These are phyloP conservation scores for Cyanoramphus novaezelandiae DNA, from an alignment of 2,113 vertebrate genomes.

Conservation along the genomic window DNA sequence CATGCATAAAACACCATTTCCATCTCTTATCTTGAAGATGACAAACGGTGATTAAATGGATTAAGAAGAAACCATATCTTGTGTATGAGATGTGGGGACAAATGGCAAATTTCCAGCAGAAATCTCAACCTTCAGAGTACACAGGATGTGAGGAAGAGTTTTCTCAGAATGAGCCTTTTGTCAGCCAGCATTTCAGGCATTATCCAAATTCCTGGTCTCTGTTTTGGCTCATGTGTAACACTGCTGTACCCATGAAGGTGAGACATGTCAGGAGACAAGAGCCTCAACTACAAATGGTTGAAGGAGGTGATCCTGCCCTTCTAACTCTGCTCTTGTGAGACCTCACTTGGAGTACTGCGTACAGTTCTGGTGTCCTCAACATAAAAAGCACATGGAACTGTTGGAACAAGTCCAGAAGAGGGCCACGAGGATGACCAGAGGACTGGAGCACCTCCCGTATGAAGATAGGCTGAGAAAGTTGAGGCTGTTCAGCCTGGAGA, in stretches of 20 bases:
- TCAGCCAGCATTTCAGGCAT: not conserved
- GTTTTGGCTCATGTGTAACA: not conserved
- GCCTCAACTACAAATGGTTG: not conserved
- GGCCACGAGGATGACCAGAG: too few relatives aligned
- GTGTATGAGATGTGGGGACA: not conserved
- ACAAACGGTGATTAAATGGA: not conserved
- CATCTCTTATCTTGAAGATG: not conserved
- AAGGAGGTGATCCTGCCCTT: not conserved
- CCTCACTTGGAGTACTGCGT: not conserved
- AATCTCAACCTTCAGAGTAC: not conserved
- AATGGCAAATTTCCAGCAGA: not conserved
- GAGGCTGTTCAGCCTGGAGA: too few relatives aligned
- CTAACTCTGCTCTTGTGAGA: not conserved
- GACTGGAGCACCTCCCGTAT: too few relatives aligned
- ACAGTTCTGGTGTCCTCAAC: not conserved
- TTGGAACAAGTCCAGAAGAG: not conserved
- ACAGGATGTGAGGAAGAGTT: not conserved
- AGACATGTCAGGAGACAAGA: not conserved
- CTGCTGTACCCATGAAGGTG: not conserved
- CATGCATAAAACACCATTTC: not conserved
- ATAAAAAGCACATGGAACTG: not conserved
- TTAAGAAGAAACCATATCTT: not conserved
- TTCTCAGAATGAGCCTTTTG: not conserved
- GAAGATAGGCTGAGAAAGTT: too few relatives aligned
- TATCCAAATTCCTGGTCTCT: not conserved